Evolutionary conservation across 2,113 vertebrate genomes (phyloP).

Genomic region (Tragelaphus buxtoni): DNA sequence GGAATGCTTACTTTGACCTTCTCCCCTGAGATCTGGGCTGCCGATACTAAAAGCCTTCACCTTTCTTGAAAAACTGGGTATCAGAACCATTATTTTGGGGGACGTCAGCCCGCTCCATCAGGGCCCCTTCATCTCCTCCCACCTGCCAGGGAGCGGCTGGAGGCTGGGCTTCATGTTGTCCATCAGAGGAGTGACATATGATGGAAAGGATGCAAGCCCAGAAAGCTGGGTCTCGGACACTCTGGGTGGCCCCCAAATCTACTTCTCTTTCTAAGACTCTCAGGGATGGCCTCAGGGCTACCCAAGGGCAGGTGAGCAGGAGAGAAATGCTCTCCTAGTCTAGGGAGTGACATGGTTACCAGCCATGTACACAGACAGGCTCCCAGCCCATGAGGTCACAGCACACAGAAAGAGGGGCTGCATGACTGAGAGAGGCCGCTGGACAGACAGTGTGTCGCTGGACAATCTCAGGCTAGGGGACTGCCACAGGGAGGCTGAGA

Average conservation of each 20-base stretch:
- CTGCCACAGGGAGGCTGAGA: neutral
- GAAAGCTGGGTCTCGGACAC: neutral
- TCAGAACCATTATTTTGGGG: neutral
- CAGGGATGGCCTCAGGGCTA: neutral
- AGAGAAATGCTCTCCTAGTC: neutral
- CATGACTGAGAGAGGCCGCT: constrained; percentile 47
- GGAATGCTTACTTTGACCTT: neutral
- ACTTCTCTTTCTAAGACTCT: neutral
- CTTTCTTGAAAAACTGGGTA: neutral
- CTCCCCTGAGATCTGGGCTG: neutral
- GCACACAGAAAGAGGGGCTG: constrained; percentile 52
- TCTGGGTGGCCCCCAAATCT: neutral
- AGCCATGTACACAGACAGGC: constrained; percentile 59
- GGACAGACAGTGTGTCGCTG: constrained; percentile 12
- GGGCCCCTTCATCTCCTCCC: neutral
- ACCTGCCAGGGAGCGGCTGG: neutral
- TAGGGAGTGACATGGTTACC: neutral
- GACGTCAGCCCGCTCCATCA: neutral
- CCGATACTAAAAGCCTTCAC: neutral
- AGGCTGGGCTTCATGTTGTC: neutral
- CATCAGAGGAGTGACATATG: neutral
- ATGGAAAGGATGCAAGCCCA: neutral
- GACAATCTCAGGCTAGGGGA: neutral
- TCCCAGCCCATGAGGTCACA: constrained; percentile 53
- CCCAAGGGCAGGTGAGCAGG: neutral